A percentile compares a stretch with the other conserved stretches of the same genome.
Evolutionary conservation across 2,113 vertebrate species (phyloP).

Genomic region (Hydrochoerus hydrochaeris): DNA sequence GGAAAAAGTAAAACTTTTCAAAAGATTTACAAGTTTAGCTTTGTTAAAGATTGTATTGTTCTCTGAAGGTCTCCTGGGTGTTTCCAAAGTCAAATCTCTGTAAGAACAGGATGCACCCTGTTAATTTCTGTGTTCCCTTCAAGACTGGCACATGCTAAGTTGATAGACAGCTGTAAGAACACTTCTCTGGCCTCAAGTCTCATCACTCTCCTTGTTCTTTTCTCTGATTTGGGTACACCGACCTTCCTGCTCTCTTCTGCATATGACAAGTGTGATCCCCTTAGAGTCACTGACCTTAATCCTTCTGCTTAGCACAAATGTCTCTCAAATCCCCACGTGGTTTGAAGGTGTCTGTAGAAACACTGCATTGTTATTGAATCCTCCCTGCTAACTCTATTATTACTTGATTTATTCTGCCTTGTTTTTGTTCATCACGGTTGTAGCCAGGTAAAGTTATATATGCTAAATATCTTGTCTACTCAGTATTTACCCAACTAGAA

Average conservation of each 20-base stretch:
- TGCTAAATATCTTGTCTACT: not conserved
- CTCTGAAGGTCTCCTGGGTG: not conserved
- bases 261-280: not conserved
- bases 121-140: not conserved
- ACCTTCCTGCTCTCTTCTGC: not conserved
- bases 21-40: not conserved
- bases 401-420: not conserved
- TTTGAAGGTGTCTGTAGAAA: not conserved
- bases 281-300: not conserved
- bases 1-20: not conserved
- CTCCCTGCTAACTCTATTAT: not conserved
- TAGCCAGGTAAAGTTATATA: not conserved
- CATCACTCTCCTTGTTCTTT: not conserved
- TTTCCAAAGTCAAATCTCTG: not conserved
- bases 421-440: not conserved
- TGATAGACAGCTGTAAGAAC: too few species aligned
- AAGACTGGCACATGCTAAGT: accelerated
- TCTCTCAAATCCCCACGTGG: not conserved
- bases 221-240: not conserved
- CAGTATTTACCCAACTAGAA: not conserved
- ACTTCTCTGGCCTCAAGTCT: accelerated
- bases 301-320: accelerated
- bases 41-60: not conserved
- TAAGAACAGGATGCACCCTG: not conserved
- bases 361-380: too few species aligned